Conservation (phyloP, 2,113 vertebrate species). For the Martes martes region DNA sequence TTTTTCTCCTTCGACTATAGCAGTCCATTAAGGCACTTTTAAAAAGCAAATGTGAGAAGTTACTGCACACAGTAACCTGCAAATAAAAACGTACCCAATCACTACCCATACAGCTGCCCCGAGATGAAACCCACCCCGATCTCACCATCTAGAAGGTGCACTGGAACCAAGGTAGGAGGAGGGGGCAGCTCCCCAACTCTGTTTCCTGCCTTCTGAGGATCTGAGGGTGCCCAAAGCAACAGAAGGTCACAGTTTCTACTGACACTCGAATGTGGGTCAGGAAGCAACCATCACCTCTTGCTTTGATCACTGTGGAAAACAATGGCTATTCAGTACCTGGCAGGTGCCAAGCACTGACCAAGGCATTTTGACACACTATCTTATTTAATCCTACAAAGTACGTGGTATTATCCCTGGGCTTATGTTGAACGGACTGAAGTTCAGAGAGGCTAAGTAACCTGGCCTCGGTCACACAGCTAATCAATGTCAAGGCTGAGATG, state of each 20-base stretch:
- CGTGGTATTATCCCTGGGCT: background rate
- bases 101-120: background rate
- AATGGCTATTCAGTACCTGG: background rate
- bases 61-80: background rate
- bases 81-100: background rate
- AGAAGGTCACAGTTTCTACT: background rate
- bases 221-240: background rate
- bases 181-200: background rate
- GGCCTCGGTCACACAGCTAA: background rate
- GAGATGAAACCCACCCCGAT: background rate
- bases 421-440: background rate
- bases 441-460: background rate
- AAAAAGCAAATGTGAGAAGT: background rate
- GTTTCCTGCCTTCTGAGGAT: background rate
- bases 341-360: background rate
- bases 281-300: background rate
- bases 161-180: background rate
- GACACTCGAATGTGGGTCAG: no score
- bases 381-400: background rate
- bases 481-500: background rate
- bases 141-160: background rate
- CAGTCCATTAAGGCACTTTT: conserved; percentile 43
- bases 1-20: conserved; percentile 45
- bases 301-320: background rate
- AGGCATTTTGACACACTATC: background rate